phyloP scores from a whole-genome alignment of 2,113 vertebrate species.

The Cottus gobio region DNA sequence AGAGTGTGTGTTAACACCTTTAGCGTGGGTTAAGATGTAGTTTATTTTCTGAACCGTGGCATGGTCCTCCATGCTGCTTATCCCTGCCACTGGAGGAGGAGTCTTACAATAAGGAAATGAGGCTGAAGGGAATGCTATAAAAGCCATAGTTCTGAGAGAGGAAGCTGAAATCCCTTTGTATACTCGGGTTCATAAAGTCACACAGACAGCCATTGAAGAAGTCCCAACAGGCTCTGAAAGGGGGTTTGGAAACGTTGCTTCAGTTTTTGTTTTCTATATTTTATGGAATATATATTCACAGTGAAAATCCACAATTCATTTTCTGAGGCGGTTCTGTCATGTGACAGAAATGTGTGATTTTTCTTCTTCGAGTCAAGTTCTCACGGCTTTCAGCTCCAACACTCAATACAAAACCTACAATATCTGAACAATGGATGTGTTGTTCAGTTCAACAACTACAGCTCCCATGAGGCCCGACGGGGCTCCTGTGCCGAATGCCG shows the following conservation, averaged over 20 bases:
- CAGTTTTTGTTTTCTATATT: neutral
- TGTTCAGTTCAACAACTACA: conserved; percentile 1
- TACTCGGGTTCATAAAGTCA: neutral
- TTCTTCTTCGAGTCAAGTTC: neutral
- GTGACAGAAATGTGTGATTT: neutral
- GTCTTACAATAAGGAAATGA: conserved; percentile 21
- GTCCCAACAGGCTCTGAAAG: neutral
- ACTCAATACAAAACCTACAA: neutral
- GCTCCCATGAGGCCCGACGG: neutral
- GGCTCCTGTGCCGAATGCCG: neutral
- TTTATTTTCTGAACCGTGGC: conserved; percentile 39
- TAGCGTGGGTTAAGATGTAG: conserved; percentile 63
- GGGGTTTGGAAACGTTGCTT: neutral
- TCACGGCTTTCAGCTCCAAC: neutral
- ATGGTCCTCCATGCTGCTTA: conserved; percentile 24
- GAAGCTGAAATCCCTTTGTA: neutral
- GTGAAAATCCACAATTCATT: neutral
- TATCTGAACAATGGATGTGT: neutral
- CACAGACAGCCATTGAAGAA: neutral
- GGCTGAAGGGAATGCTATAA: conserved; percentile 11
- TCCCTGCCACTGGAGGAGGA: conserved; percentile 13
- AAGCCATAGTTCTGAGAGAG: conserved; percentile 4
- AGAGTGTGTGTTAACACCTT: conserved; percentile 68
- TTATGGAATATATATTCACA: neutral
- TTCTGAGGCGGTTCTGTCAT: neutral